Conservation (phyloP, 2,113 vertebrate species). For the Carlito syrichta region DNA sequence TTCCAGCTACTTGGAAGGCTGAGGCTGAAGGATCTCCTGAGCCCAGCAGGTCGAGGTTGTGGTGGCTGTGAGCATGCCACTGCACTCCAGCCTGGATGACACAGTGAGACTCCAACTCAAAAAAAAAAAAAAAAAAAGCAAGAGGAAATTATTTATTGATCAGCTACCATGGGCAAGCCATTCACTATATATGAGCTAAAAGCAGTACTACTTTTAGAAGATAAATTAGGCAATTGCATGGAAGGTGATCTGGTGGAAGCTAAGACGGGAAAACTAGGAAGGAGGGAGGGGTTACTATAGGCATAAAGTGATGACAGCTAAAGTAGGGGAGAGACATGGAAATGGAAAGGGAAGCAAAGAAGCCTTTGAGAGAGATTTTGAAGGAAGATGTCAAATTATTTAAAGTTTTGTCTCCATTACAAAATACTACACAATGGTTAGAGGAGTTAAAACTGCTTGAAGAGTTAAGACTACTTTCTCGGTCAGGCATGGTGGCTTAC, state of each 20-base stretch:
- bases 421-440: neutral
- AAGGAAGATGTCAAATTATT: neutral
- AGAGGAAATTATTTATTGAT: neutral
- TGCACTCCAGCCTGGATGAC: no score
- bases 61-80: no score
- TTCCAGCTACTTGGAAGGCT: no score
- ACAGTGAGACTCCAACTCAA: no score
- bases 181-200: neutral
- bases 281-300: no score
- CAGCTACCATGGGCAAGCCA: neutral
- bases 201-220: neutral
- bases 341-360: neutral
- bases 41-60: no score
- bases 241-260: neutral
- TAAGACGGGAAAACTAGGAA: neutral
- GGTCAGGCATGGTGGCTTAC: no score
- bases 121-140: no score
- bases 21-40: no score
- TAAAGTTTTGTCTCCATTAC: neutral
- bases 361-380: neutral
- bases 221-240: neutral
- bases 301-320: neutral
- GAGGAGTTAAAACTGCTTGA: neutral
- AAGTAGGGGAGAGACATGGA: neutral
- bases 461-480: neutral